Conservation (phyloP, 2,797 vertebrate species). For the Alfaro cultratus region DNA sequence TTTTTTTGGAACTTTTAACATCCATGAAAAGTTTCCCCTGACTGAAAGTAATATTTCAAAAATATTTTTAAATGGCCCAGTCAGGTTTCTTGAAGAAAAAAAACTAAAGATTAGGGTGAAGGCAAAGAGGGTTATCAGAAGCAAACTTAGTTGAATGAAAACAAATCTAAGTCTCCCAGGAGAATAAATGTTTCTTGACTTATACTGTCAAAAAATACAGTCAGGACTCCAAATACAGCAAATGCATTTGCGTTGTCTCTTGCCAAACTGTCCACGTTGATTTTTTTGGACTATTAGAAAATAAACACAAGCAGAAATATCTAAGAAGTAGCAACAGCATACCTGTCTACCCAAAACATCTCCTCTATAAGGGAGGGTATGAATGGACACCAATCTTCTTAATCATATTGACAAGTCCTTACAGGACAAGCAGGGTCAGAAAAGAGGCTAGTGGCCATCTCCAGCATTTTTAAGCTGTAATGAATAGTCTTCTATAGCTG, state of each 20-base stretch:
- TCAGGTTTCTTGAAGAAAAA: not conserved
- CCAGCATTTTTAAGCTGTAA: not conserved
- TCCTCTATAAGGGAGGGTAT: not conserved
- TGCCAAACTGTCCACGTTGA: not conserved
- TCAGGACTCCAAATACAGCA: not conserved
- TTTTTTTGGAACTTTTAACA: not conserved
- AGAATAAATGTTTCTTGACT: not conserved
- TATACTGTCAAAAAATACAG: not conserved
- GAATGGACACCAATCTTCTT: not conserved
- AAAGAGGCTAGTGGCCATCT: not conserved
- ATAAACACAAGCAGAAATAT: not conserved
- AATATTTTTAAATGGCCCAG: not conserved
- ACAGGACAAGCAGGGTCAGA: too few species aligned
- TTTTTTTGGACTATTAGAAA: not conserved
- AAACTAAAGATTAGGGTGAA: not conserved
- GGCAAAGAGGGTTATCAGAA: not conserved
- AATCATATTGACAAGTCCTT: not conserved
- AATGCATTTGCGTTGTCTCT: not conserved
- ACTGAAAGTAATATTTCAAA: not conserved
- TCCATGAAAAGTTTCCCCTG: not conserved
- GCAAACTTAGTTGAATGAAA: not conserved
- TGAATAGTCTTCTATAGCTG: not conserved
- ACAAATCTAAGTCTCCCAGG: not conserved
- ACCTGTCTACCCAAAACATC: not conserved
- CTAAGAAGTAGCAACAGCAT: not conserved